A percentile compares a stretch with the other conserved stretches of the same genome.
Conservation (phyloP, 2,888 invertebrate genomes). For the Tetragnatha montana region DNA sequence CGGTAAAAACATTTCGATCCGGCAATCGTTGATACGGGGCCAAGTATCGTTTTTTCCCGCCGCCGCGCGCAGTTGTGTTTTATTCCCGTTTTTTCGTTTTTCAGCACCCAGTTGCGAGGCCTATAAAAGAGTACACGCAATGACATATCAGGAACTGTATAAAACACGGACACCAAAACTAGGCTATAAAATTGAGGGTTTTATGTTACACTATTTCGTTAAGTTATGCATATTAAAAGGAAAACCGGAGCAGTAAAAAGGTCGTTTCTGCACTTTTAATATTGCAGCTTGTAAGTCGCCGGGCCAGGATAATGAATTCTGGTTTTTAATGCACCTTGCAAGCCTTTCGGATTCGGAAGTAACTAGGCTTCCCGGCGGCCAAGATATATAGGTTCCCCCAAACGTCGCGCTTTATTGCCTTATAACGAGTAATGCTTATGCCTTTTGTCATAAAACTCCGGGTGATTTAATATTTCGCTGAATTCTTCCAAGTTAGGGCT, state of each 20-base stretch:
- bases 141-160: conserved; percentile 71
- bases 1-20: conserved; percentile 68
- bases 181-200: conserved; percentile 71
- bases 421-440: conserved; percentile 71
- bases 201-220: conserved; percentile 71
- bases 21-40: conserved; percentile 66
- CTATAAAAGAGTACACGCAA: conserved; percentile 69
- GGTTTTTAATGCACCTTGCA: conserved; percentile 71
- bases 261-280: conserved; percentile 71
- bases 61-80: conserved; percentile 60
- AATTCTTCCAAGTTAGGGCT: conserved; percentile 70
- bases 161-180: conserved; percentile 71
- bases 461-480: conserved; percentile 71
- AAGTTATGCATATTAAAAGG: conserved; percentile 72
- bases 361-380: conserved; percentile 69
- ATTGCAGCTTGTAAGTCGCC: conserved; percentile 70
- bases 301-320: conserved; percentile 71
- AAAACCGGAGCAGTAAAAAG: conserved; percentile 71
- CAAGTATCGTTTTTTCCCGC: conserved; percentile 65
- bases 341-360: conserved; percentile 69
- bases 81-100: conserved; percentile 67
- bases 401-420: conserved; percentile 71
- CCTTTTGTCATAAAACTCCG: conserved; percentile 71
- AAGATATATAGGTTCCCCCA: conserved; percentile 70
- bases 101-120: conserved; percentile 70